These are phyloP conservation scores for Sinocyclocheilus anshuiensis DNA, from an alignment of 2,113 vertebrate genomes.

Conservation along the genomic window DNA sequence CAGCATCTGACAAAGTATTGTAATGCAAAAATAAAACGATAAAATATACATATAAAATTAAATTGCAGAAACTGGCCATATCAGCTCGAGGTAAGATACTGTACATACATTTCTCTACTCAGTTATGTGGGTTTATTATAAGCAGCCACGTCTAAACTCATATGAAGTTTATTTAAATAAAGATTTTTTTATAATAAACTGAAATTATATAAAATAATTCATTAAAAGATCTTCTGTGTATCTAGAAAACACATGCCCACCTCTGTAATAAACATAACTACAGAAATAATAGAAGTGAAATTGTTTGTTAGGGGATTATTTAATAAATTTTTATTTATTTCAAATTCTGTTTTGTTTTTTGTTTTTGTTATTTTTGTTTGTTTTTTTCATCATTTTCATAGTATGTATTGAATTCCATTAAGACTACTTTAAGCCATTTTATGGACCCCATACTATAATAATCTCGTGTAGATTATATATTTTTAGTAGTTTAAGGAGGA, in stretches of 20 bases:
- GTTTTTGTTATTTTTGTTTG: no score
- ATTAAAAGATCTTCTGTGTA: no score
- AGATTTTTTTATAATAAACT: background rate
- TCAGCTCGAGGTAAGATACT: background rate
- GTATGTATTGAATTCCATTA: background rate
- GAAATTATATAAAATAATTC: no score
- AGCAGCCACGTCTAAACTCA: background rate
- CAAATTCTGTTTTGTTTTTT: background rate
- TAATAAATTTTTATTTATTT: background rate
- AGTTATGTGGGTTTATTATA: background rate
- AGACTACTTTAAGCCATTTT: background rate
- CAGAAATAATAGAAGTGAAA: background rate
- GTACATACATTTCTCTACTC: background rate
- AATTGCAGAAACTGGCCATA: background rate
- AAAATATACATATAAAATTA: background rate
- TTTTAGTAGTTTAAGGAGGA: slow-evolving; percentile 7
- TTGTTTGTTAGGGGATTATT: background rate
- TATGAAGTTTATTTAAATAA: background rate
- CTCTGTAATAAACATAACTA: background rate
- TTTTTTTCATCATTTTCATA: background rate
- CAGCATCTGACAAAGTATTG: background rate
- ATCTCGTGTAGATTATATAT: slow-evolving; percentile 25
- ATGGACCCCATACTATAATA: background rate
- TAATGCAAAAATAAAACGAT: background rate
- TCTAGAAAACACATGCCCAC: no score